Evolutionary conservation across 2,797 vertebrate species (phyloP), one percentile per base, ranked within the genome.

Genomic region (Sitta carolinensis): DNA sequence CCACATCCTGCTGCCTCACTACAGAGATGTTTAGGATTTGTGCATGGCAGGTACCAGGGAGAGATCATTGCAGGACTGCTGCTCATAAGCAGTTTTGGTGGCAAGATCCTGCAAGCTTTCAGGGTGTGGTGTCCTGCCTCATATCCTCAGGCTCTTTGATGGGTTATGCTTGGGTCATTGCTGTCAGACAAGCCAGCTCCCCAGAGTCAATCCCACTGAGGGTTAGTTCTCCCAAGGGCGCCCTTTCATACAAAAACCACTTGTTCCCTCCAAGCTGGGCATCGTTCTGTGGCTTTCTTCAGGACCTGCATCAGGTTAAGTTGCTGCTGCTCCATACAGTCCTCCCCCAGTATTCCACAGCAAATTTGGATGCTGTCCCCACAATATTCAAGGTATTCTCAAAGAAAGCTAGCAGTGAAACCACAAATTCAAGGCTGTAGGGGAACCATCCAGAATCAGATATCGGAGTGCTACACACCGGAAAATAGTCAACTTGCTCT

Each of bases 111-210:
- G 20, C 73, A 90, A 50, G 66, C 43, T 61, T 81, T 61, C 50
- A 50, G 76, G 36, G 54, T 26, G 54, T 83, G 66, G 11, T 11
- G 2, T 64, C 47, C 23, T 4, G 78, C 34, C 43, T 61, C 0
- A 0, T 30, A 22, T 36, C n/a, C 50, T 86, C 52, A 63, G 57
- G 25, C 74, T 68, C 22, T 58, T 70, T 80, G 32, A 36, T 15
- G 47, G 30, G 23, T 1, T 30, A 8, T 34, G 6, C 25, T 57
- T 40, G 57, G n/a, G 45, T 30, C 0, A 0, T 43, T 8, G 4
- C 11, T 66, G 21, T n/a, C 67, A 62, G 74, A 84, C 34, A 84
- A 73, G 30, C 13, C 36, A 22, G 10, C 9, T 79, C 40, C 40
- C 43, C 63, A 51, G 21, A 72, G 10, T 43, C 74, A 87, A 32